Conservation (phyloP, 2,888 invertebrate species). For the Drosophila macrothrix region DNA sequence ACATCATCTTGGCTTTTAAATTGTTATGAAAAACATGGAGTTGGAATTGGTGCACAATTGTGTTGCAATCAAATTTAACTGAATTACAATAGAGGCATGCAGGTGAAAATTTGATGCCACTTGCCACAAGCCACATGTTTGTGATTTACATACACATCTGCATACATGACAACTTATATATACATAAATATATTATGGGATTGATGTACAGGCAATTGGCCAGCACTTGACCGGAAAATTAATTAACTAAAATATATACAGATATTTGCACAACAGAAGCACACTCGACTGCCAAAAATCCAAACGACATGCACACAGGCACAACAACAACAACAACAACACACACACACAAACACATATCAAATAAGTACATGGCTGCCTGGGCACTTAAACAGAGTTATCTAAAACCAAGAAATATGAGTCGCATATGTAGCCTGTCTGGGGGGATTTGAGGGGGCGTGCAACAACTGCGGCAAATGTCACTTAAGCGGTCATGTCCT, state of each 20-base stretch:
- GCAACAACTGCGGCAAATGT: constrained; percentile 66
- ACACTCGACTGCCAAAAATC: constrained; percentile 33
- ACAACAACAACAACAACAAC: constrained; percentile 5
- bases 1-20: not conserved
- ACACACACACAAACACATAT: constrained; percentile 2
- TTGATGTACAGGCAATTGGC: constrained; percentile 36
- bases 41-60: not conserved
- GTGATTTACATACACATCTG: not conserved
- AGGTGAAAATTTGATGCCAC: constrained; percentile 40
- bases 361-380: constrained; percentile 14
- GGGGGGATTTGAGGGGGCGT: not conserved
- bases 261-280: constrained; percentile 41
- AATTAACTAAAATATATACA: constrained; percentile 74
- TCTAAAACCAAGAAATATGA: constrained; percentile 56
- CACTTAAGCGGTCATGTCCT: constrained; percentile 64
- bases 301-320: constrained; percentile 9
- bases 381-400: constrained; percentile 47
- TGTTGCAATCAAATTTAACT: constrained; percentile 9
- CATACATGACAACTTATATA: constrained; percentile 9
- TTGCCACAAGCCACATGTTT: constrained; percentile 16
- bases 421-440: constrained; percentile 36
- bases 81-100: constrained; percentile 1
- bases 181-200: not conserved
- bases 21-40: not conserved
- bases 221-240: constrained; percentile 71